phyloP scores from a whole-genome alignment of 92 coral and sea anemone species.

The Epizoanthus scotinus region DNA sequence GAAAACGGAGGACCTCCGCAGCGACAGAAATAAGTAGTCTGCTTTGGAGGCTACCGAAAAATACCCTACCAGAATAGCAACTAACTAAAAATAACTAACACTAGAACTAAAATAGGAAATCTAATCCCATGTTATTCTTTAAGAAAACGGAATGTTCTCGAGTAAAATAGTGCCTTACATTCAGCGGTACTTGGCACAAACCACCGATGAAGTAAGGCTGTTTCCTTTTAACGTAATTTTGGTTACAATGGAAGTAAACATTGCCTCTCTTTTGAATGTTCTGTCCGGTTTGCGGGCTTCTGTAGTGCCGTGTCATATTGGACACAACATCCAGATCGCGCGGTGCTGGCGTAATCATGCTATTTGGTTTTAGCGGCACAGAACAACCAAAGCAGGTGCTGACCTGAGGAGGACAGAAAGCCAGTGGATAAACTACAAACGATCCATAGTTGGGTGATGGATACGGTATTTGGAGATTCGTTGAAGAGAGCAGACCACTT shows the following conservation, averaged over 20 bases:
- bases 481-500: too few relatives aligned
- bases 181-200: conserved; percentile 22
- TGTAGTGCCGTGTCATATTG: conserved; percentile 17
- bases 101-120: too few relatives aligned
- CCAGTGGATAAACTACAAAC: conserved; percentile 30
- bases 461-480: too few relatives aligned
- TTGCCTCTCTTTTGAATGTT: conserved; percentile 26
- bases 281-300: conserved; percentile 7
- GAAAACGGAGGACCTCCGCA: too few relatives aligned
- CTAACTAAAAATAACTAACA: too few relatives aligned
- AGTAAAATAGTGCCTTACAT: too few relatives aligned
- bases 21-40: too few relatives aligned
- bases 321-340: conserved; percentile 30
- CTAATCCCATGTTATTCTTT: too few relatives aligned
- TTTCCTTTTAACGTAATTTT: background rate
- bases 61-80: too few relatives aligned
- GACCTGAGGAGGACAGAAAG: conserved; percentile 38
- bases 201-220: conserved; percentile 39
- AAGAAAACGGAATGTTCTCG: too few relatives aligned
- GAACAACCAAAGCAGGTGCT: conserved; percentile 43
- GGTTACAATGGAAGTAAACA: conserved; percentile 42
- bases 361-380: conserved; percentile 22
- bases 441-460: conserved; percentile 20
- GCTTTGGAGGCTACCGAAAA: too few relatives aligned
- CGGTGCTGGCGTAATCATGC: conserved; percentile 24